A percentile compares a stretch with the other conserved stretches of the same genome.
Evolutionary conservation across 2,113 vertebrate species (phyloP).

Genomic region (Carlito syrichta): DNA sequence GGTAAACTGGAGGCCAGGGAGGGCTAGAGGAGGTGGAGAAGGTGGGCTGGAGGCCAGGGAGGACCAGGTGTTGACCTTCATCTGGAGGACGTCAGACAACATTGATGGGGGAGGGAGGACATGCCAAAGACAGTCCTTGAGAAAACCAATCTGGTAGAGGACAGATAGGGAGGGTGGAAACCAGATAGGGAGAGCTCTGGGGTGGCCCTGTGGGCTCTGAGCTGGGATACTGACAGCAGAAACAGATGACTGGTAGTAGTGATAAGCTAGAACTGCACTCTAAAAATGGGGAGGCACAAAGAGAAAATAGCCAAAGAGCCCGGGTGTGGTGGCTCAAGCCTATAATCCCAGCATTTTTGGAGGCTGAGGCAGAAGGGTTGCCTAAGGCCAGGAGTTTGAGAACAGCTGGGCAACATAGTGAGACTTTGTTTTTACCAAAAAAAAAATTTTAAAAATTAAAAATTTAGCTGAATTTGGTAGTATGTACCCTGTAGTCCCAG

Average conservation of each 20-base stretch:
- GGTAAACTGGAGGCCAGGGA: fast-evolving
- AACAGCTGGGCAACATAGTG: too few species aligned
- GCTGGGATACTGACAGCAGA: neutral
- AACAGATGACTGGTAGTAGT: too few species aligned
- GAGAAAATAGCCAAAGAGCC: neutral
- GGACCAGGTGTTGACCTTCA: neutral
- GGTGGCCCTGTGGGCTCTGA: neutral
- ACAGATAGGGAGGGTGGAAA: neutral
- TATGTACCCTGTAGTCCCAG: too few species aligned
- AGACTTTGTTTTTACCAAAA: too few species aligned
- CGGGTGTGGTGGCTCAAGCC: too few species aligned
- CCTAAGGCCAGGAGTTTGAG: too few species aligned
- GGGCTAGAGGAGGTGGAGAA: too few species aligned
- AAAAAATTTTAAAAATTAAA: too few species aligned
- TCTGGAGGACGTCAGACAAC: neutral
- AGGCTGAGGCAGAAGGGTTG: too few species aligned
- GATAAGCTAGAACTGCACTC: neutral
- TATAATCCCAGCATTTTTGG: too few species aligned
- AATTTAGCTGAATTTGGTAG: too few species aligned
- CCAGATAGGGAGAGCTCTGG: fast-evolving
- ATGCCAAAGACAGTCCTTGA: neutral
- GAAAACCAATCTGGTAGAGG: neutral
- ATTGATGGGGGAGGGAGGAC: neutral
- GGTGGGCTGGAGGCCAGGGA: neutral
- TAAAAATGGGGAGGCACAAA: neutral